A percentile compares a stretch with the other conserved stretches of the same genome.
Conservation (phyloP, 2,797 vertebrate genomes). For the Acropternis orthonyx region DNA sequence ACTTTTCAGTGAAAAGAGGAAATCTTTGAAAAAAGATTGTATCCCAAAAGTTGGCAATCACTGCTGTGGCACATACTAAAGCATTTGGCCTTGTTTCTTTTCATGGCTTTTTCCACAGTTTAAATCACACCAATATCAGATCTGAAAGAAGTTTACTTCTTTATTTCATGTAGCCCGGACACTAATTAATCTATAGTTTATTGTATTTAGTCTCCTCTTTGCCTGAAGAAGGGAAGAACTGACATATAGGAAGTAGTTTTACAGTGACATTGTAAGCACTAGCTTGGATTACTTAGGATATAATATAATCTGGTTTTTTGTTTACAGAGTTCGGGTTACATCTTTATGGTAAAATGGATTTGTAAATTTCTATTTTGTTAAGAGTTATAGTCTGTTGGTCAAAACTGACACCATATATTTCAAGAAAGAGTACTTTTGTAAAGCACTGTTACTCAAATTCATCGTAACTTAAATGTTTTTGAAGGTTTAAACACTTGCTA, state of each 20-base stretch:
- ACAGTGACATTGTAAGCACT: not conserved
- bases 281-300: not conserved
- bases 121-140: not conserved
- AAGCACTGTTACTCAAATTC: not conserved
- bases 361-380: not conserved
- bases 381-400: not conserved
- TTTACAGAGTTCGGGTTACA: not conserved
- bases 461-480: not conserved
- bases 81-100: conserved; percentile 11
- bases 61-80: not conserved
- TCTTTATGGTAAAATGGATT: not conserved
- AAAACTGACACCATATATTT: not conserved
- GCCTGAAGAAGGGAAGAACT: not conserved
- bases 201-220: not conserved
- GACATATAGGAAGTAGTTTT: not conserved
- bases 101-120: not conserved
- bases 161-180: not conserved
- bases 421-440: not conserved
- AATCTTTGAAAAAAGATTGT: not conserved
- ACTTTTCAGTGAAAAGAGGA: not conserved
- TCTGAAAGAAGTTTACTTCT: not conserved
- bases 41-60: not conserved
- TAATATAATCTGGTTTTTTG: not conserved
- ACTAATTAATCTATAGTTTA: not conserved
- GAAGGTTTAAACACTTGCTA: not conserved